Percentiles rank a stretch among this genome's conserved stretches.
These are phyloP conservation scores for Benthosema pterotum DNA, from an alignment of 2,797 vertebrate genomes.

Conservation along the genomic window DNA sequence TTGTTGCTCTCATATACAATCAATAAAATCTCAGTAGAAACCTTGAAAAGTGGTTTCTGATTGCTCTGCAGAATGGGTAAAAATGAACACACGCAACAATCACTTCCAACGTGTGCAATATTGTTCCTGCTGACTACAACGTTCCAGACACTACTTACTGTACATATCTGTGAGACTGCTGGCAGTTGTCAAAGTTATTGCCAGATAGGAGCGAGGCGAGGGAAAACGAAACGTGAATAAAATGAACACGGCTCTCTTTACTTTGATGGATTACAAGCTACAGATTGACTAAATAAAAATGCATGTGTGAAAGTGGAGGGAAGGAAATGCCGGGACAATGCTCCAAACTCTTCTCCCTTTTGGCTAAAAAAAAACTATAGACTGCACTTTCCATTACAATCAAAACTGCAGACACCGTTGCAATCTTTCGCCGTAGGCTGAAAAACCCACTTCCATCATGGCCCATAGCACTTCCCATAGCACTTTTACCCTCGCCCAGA, in stretches of 20 bases:
- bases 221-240: slow-evolving; percentile 20
- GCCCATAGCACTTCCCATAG: too few relatives aligned
- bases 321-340: too few relatives aligned
- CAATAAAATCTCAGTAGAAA: neutral
- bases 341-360: too few relatives aligned
- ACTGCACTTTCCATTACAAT: too few relatives aligned
- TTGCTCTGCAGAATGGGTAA: neutral
- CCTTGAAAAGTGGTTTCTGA: neutral
- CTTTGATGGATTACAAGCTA: slow-evolving; percentile 57
- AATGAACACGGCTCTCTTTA: slow-evolving; percentile 41
- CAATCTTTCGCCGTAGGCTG: too few relatives aligned
- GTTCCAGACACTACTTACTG: slow-evolving; percentile 30
- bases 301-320: slow-evolving; percentile 51
- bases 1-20: too few relatives aligned
- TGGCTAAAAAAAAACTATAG: too few relatives aligned
- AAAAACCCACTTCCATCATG: too few relatives aligned
- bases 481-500: too few relatives aligned
- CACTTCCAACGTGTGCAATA: neutral
- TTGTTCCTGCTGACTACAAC: slow-evolving; percentile 34
- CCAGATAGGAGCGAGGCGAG: slow-evolving; percentile 46
- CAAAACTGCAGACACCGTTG: too few relatives aligned
- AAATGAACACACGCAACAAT: neutral
- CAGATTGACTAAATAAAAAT: slow-evolving; percentile 51
- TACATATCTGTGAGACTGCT: slow-evolving; percentile 35
- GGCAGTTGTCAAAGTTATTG: slow-evolving; percentile 48